phyloP scores from a whole-genome alignment of 2,113 vertebrate genomes.

The Macrotis lagotis region DNA sequence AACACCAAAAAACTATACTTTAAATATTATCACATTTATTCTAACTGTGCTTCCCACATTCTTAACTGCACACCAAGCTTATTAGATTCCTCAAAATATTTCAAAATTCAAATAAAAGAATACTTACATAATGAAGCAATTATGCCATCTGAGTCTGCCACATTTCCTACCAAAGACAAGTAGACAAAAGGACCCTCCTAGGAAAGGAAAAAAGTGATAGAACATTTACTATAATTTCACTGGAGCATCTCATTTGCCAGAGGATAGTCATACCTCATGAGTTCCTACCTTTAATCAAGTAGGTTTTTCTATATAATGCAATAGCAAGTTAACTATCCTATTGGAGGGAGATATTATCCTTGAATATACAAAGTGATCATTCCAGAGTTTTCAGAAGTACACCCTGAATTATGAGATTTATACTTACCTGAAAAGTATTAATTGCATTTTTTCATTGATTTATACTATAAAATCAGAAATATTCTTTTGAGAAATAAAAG shows the following conservation, averaged over 20 bases:
- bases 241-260: not conserved
- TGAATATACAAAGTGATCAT: not conserved
- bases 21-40: not conserved
- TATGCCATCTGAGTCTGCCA: constrained; percentile 84
- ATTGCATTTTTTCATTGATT: not conserved
- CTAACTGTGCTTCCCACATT: not conserved
- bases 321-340: not conserved
- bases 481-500: not conserved
- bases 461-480: constrained; percentile 24
- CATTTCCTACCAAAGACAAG: constrained; percentile 86
- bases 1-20: not conserved
- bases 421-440: not conserved
- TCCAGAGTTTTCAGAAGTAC: not conserved
- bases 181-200: constrained; percentile 88
- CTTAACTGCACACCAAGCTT: not conserved
- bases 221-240: not conserved
- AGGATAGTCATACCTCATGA: not conserved
- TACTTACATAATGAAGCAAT: constrained; percentile 90
- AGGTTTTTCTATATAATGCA: not conserved
- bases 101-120: constrained; percentile 46
- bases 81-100: constrained; percentile 30
- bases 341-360: not conserved
- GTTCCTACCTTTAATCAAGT: not conserved
- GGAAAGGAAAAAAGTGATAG: constrained; percentile 59
- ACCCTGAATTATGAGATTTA: not conserved